Evolutionary conservation across 2,113 vertebrate species (phyloP), one percentile per base, ranked within the genome.

Genomic region (Strix uralensis): DNA sequence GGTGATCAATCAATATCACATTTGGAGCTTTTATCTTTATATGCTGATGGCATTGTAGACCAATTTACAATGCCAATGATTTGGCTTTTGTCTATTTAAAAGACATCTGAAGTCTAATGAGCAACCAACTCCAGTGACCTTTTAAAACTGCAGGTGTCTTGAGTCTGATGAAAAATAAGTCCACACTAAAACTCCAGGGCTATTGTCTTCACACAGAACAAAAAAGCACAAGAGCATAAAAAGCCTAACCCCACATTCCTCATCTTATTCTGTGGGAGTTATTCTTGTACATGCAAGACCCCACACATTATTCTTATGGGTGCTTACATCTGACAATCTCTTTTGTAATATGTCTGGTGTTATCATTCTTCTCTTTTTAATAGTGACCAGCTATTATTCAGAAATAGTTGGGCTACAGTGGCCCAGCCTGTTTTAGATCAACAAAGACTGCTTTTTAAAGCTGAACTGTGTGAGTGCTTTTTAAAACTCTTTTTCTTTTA

Each of bases 21-120:
- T 44, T 13, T 38, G 10, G 42, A 69, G 52, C 40, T 94, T 65
- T 81, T 84, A 32, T 51, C 58, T 73, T 88, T 67, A 5, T 51
- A 26, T 67, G 40, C 65, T 86, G 58, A 42, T 88, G 57, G 17
- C 44, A 29, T 30, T 4, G 4, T 30, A 57, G 61, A 65, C 46
- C 46, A 72, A 46, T 81, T 96, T 85, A 47, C 34, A 44, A 46
- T 69, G 58, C 36, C 55, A 47, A 2, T 69, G 34, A 74, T 47
- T 82, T 71, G 93, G 46, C 42, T 95, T 85, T 92, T 78, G 15
- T 46, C 69, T 78, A 1, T 88, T 95, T 92, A 75, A 91, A 96
- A 92, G 72, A 11, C 15, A 40, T 54, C 54, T 81, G n/a, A 91
- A 86, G 52, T 47, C 55, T 74, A 92, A 86, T 30, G 72, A 95